These are phyloP conservation scores for Drosophila ogumai DNA, from an alignment of 1,140 invertebrate genomes.

Conservation along the genomic window DNA sequence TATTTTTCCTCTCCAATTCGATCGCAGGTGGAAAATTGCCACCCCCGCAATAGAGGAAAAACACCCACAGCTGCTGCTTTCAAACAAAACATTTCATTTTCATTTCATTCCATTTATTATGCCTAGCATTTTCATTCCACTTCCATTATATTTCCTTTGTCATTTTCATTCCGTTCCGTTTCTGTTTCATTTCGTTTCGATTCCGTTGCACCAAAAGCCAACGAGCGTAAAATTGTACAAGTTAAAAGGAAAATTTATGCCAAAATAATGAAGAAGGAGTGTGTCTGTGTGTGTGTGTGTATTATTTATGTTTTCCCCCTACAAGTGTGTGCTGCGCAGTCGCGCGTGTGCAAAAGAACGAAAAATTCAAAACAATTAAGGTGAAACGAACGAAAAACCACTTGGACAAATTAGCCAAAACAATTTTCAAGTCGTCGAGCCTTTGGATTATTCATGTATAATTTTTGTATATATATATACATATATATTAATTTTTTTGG, in stretches of 20 bases:
- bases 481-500: not conserved
- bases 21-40: constrained; percentile 20
- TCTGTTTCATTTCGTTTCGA: constrained; percentile 38
- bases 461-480: not conserved
- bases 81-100: constrained; percentile 24
- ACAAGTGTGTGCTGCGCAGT: constrained; percentile 52
- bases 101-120: not conserved
- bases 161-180: constrained; percentile 20
- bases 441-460: constrained; percentile 24
- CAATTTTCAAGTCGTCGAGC: constrained; percentile 46
- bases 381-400: constrained; percentile 43
- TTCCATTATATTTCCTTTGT: not conserved
- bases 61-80: constrained; percentile 20
- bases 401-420: constrained; percentile 63
- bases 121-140: not conserved
- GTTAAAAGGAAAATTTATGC: constrained; percentile 69
- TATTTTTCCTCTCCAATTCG: constrained; percentile 2
- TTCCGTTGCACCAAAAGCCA: constrained; percentile 40
- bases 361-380: constrained; percentile 8
- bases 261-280: constrained; percentile 21
- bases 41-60: constrained; percentile 2
- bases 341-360: constrained; percentile 62
- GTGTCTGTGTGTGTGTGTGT: constrained; percentile 1
- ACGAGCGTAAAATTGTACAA: constrained; percentile 74
- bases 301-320: constrained; percentile 15